phyloP scores from a whole-genome alignment of 2,797 vertebrate genomes.

The Hybognathus amarus region DNA sequence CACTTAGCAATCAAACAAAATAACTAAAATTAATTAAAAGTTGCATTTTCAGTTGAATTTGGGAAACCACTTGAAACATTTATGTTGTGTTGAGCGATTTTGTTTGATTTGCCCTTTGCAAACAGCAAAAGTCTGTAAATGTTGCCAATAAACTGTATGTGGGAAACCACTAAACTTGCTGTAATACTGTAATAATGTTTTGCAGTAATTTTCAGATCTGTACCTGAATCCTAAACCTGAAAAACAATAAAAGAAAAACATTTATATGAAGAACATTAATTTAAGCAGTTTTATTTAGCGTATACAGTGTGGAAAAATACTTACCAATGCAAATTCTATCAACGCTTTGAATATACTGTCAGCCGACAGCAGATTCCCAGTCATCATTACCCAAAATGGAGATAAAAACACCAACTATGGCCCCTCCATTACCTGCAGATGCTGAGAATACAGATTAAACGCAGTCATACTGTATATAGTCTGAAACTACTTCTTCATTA shows the following conservation, averaged over 20 bases:
- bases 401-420: slow-evolving; percentile 74
- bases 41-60: too few relatives aligned
- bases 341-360: slow-evolving; percentile 67
- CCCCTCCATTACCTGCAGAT: slow-evolving; percentile 69
- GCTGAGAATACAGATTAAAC: slow-evolving; percentile 55
- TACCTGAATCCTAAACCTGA: slow-evolving; percentile 73
- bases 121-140: too few relatives aligned
- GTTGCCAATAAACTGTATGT: neutral
- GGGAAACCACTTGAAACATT: too few relatives aligned
- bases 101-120: neutral
- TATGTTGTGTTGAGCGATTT: neutral
- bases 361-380: slow-evolving; percentile 65
- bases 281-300: neutral
- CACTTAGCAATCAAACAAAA: too few relatives aligned
- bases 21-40: too few relatives aligned
- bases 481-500: neutral
- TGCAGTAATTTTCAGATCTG: neutral
- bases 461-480: neutral
- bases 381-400: slow-evolving; percentile 72
- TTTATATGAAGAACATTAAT: neutral
- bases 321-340: slow-evolving; percentile 78
- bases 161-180: neutral
- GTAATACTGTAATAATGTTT: neutral
- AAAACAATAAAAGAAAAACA: slow-evolving; percentile 48
- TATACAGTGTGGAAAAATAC: neutral